Evolutionary conservation across 2,113 vertebrate genomes (phyloP).

Genomic region (Prunella himalayana): DNA sequence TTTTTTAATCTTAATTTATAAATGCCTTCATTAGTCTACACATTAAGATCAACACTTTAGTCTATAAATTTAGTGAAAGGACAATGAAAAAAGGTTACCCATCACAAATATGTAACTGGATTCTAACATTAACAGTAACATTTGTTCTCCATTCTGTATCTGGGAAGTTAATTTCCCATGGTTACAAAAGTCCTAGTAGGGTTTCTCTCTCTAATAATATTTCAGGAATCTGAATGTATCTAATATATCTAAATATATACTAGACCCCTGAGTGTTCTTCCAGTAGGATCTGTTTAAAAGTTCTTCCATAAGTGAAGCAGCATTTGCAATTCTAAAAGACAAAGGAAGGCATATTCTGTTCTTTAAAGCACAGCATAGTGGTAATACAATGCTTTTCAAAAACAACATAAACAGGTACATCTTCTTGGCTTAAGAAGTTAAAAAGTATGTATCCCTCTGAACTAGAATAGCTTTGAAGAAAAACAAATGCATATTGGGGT

Average conservation of each 20-base stretch:
- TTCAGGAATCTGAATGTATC: background rate
- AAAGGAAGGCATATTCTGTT: background rate
- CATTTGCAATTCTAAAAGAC: background rate
- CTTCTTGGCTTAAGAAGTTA: background rate
- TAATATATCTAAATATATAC: slow-evolving; percentile 14
- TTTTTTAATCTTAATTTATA: background rate
- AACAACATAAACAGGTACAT: background rate
- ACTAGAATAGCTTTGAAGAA: background rate
- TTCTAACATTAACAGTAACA: background rate
- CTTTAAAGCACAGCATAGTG: background rate
- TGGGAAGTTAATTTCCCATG: background rate
- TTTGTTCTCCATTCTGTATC: background rate
- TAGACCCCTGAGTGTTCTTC: background rate
- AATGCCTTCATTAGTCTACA: background rate
- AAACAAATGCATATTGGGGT: background rate
- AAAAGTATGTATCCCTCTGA: background rate
- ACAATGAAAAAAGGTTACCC: background rate
- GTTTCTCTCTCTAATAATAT: background rate
- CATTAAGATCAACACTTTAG: background rate
- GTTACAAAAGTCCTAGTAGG: background rate
- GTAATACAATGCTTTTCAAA: background rate
- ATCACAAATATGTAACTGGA: background rate
- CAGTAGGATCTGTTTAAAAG: background rate
- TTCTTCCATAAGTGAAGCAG: background rate
- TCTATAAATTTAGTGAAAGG: background rate